Evolutionary conservation across 2,888 invertebrate species (phyloP).

Genomic region (Tuta absoluta): DNA sequence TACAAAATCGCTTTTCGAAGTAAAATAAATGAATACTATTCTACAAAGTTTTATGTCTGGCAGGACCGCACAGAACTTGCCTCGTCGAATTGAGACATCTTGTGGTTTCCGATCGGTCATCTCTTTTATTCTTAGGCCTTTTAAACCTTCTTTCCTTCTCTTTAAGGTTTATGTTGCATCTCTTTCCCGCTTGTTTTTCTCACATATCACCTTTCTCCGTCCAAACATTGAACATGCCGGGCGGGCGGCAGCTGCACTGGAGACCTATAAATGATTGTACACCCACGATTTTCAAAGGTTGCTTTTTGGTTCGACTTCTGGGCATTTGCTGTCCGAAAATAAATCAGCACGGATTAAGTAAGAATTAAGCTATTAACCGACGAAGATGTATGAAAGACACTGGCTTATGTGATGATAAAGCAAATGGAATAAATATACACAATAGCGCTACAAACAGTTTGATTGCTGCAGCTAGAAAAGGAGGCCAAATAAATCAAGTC

Average conservation of each 20-base stretch:
- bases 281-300: conserved; percentile 66
- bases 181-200: conserved; percentile 69
- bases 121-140: conserved; percentile 61
- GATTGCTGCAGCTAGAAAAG: not conserved
- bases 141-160: conserved; percentile 68
- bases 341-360: conserved; percentile 19
- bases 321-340: conserved; percentile 43
- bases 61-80: conserved; percentile 77
- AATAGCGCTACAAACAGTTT: not conserved
- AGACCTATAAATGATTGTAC: conserved; percentile 75
- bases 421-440: not conserved
- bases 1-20: conserved; percentile 33
- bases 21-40: conserved; percentile 65
- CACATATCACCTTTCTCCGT: conserved; percentile 74
- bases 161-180: conserved; percentile 64
- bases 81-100: conserved; percentile 81
- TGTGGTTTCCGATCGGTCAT: conserved; percentile 79
- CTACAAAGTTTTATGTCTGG: conserved; percentile 71
- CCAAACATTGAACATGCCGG: conserved; percentile 75
- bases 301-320: conserved; percentile 48
- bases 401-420: too few species aligned
- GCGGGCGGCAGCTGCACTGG: conserved; percentile 72
- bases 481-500: not conserved
- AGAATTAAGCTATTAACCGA: not conserved
- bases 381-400: not conserved